Base-by-base conservation (phyloP, 2,888 invertebrate genomes). In the Sphaerophoria rueppellii region DNA sequence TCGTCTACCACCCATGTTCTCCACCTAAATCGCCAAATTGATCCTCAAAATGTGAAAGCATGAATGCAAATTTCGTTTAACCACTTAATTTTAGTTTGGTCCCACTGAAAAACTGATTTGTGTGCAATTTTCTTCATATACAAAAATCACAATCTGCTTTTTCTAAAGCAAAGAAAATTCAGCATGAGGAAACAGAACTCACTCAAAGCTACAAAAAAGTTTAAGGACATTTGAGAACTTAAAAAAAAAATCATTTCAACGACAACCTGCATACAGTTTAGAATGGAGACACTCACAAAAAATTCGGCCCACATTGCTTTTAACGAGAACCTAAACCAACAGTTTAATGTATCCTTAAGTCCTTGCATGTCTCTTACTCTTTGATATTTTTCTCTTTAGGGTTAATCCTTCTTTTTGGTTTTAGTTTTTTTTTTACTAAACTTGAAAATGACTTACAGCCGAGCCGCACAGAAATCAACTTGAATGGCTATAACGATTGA, bases 211-310 rank as follows among this genome's bases (percentile, higher is more conserved):
- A 77, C 72, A 67, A 61, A 71, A 71, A 43, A 55, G 54, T 43
- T 9, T 12, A 55, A 67, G 60, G 72, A 50, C 55, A 40, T 40
- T 7, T 40, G 7, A 40, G 73, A 77, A 82, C 67, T 55, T 57
- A 77, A 57, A 77, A 67, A 82, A 77, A 76, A 52, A 35, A 77
- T 72, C 77, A 77, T 77, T 46, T 40, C 63, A 72, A 61, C 14
- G 77, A 11, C 61, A 70, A 24, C 61, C 34, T 46, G 12, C 6
- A 46, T 34, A 32, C 24, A 24, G 24, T 2, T 24, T 24, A 24
- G 24, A 24, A 24, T 24, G 2, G 24, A 24, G 24, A 24, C 24
- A 57, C 37, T 7, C 12, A 50, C 12, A 14, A 37, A 35, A 60
- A 60, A 63, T 12, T 7, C 48, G 16, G 14, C 52, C 60, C 58